phyloP scores from a whole-genome alignment of 2,113 vertebrate species.

The Vulpes ferrilata region DNA sequence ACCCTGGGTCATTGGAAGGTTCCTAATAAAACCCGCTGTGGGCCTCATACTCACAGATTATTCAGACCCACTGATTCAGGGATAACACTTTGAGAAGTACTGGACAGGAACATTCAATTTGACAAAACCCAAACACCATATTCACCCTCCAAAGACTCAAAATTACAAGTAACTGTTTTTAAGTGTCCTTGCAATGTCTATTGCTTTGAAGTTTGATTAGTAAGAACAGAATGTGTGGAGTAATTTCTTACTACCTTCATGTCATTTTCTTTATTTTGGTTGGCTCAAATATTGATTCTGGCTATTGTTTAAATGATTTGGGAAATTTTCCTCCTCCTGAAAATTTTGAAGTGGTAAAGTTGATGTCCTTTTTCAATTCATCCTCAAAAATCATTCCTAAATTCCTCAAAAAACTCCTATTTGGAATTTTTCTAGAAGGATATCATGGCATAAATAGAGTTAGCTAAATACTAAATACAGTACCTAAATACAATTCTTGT shows the following conservation, averaged over 20 bases:
- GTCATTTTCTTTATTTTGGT: not conserved
- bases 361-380: not conserved
- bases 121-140: not conserved
- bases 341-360: not conserved
- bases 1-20: fast-evolving
- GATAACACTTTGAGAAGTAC: not conserved
- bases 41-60: not conserved
- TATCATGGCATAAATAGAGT: not conserved
- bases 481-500: not conserved
- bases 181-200: not conserved
- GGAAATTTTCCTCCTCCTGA: not conserved
- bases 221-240: not conserved
- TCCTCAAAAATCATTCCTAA: not conserved
- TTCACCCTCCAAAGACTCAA: not conserved
- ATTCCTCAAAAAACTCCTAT: not conserved
- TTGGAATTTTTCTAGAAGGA: not conserved
- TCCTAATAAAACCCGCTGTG: not conserved
- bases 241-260: not conserved
- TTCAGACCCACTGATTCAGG: not conserved
- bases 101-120: not conserved
- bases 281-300: not conserved
- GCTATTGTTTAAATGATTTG: not conserved
- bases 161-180: not conserved
- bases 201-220: not conserved
- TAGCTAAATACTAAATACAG: not conserved